These are phyloP conservation scores for Delia radicum DNA, from an alignment of 1,140 invertebrate species.

Conservation along the genomic window DNA sequence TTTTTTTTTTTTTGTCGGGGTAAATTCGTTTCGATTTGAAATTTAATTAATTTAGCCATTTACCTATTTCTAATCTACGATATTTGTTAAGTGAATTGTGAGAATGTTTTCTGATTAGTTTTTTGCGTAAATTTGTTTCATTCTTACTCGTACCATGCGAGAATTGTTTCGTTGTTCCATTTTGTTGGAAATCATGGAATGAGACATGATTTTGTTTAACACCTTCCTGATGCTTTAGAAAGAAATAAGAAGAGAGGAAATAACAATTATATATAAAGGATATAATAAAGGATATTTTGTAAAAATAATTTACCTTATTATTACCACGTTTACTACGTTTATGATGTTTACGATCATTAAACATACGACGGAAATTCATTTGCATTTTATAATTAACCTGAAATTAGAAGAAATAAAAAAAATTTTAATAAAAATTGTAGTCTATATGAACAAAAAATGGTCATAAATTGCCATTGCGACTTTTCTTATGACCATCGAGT, in stretches of 20 bases:
- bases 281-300: background rate
- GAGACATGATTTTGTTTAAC: slow-evolving; percentile 79
- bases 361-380: slow-evolving; percentile 84
- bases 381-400: slow-evolving; percentile 87
- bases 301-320: slow-evolving; percentile 62
- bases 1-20: slow-evolving; percentile 14
- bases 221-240: slow-evolving; percentile 58
- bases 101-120: slow-evolving; percentile 57
- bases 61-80: slow-evolving; percentile 58
- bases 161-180: slow-evolving; percentile 81
- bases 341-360: slow-evolving; percentile 77
- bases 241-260: background rate
- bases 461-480: too few species aligned
- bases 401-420: background rate
- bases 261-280: too few species aligned
- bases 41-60: slow-evolving; percentile 39
- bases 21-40: slow-evolving; percentile 7
- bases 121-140: slow-evolving; percentile 55
- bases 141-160: slow-evolving; percentile 74
- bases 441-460: too few species aligned
- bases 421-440: background rate
- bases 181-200: slow-evolving; percentile 83
- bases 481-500: too few species aligned
- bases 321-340: slow-evolving; percentile 76
- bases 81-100: slow-evolving; percentile 58